These are phyloP conservation scores for Nycticebus coucang DNA, from an alignment of 2,113 vertebrate species.

Conservation along the genomic window DNA sequence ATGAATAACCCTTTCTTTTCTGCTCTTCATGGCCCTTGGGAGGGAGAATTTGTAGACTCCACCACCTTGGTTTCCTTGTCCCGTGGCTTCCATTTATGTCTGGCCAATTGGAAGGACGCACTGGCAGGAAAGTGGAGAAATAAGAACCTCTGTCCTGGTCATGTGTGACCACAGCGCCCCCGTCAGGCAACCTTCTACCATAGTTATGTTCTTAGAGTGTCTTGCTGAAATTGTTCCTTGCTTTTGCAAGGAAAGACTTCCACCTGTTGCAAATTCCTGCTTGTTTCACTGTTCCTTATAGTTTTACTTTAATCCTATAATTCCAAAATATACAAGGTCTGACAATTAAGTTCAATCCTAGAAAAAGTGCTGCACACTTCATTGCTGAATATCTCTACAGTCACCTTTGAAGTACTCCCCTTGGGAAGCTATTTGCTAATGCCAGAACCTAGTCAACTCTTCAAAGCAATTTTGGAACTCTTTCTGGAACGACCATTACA, in stretches of 20 bases:
- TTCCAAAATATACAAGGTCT: background rate
- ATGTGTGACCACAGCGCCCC: background rate
- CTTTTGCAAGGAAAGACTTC: background rate
- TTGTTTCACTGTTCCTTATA: background rate
- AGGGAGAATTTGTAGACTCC: background rate
- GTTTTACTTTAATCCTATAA: background rate
- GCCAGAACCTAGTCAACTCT: too few relatives aligned
- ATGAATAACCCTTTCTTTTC: background rate
- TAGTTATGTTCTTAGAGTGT: background rate
- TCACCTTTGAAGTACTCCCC: too few relatives aligned
- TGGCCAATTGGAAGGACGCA: background rate
- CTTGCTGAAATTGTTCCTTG: background rate
- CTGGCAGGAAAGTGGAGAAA: background rate
- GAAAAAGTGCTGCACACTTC: too few relatives aligned
- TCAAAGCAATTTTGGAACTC: too few relatives aligned
- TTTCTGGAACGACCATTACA: too few relatives aligned
- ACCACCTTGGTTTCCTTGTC: background rate
- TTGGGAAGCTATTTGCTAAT: too few relatives aligned
- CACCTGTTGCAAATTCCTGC: background rate
- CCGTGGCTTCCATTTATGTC: background rate
- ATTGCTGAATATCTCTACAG: too few relatives aligned
- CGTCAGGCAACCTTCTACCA: background rate
- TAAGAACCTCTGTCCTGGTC: background rate
- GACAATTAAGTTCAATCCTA: too few relatives aligned
- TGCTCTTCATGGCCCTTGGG: background rate